phyloP scores from a whole-genome alignment of 2,888 invertebrate species.

The Stegana nigrithorax region DNA sequence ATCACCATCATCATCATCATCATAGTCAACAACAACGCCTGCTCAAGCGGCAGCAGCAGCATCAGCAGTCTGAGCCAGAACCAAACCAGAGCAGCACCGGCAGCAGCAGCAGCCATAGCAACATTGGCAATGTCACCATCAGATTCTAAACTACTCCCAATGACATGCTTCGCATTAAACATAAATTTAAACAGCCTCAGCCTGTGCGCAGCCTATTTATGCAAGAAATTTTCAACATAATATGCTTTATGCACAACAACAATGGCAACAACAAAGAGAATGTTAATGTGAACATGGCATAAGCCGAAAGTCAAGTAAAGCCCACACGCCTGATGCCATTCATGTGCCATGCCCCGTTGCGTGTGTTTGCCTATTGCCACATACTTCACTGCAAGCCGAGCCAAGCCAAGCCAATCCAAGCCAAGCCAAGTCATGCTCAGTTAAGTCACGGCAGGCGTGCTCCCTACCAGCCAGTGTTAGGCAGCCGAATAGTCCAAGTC shows the following conservation, averaged over 20 bases:
- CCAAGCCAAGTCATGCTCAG: background rate
- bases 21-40: no score
- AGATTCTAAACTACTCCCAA: conserved; percentile 26
- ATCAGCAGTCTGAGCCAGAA: no score
- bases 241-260: conserved; percentile 11
- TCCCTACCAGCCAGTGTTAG: background rate
- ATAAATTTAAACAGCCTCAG: conserved; percentile 57
- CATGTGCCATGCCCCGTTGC: background rate
- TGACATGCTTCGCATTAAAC: conserved; percentile 50
- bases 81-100: no score
- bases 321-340: no score
- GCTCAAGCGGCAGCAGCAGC: no score
- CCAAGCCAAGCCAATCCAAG: background rate
- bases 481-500: background rate
- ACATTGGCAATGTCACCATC: background rate
- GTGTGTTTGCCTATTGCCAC: background rate
- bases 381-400: background rate
- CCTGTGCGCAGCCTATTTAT: background rate
- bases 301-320: conserved; percentile 15
- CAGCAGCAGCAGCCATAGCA: no score
- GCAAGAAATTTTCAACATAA: conserved; percentile 12
- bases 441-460: no score
- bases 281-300: conserved; percentile 6
- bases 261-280: conserved; percentile 11
- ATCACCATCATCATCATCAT: no score